phyloP scores from a whole-genome alignment of 2,797 vertebrate species.

The Paguma larvata region DNA sequence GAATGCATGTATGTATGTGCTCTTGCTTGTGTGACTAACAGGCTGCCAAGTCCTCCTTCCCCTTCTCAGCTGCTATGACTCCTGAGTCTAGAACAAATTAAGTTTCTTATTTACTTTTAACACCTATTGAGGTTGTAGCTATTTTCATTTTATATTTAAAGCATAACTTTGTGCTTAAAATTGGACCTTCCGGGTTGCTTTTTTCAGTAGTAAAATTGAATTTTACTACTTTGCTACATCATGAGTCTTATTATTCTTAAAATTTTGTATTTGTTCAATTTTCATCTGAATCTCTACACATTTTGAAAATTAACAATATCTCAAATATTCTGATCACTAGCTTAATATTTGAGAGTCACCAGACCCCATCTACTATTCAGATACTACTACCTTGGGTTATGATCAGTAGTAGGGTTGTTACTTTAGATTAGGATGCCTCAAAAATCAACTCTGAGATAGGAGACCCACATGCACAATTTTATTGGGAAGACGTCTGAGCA shows the following conservation, averaged over 20 bases:
- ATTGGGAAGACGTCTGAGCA: neutral
- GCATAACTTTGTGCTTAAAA: neutral
- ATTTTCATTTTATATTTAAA: conserved; percentile 9
- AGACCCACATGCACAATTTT: accelerated
- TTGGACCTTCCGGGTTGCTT: neutral
- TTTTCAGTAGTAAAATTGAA: neutral
- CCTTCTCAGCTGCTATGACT: neutral
- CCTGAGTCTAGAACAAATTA: neutral
- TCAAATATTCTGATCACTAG: neutral
- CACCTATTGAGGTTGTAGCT: neutral
- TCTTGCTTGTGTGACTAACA: neutral
- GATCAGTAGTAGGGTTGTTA: accelerated
- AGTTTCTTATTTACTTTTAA: neutral
- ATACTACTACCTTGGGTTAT: neutral
- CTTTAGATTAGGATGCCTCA: neutral
- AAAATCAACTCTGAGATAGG: neutral
- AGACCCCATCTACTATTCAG: neutral
- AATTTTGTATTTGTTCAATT: neutral
- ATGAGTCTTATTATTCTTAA: neutral
- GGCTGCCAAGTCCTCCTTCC: neutral
- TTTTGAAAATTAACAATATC: neutral
- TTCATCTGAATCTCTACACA: neutral
- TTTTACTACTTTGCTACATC: neutral
- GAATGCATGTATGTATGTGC: neutral
- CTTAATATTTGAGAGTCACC: neutral